Evolutionary conservation across 2,888 invertebrate genomes (phyloP), one percentile per base, ranked within the genome.

Genomic region (Ophion slaviceki): DNA sequence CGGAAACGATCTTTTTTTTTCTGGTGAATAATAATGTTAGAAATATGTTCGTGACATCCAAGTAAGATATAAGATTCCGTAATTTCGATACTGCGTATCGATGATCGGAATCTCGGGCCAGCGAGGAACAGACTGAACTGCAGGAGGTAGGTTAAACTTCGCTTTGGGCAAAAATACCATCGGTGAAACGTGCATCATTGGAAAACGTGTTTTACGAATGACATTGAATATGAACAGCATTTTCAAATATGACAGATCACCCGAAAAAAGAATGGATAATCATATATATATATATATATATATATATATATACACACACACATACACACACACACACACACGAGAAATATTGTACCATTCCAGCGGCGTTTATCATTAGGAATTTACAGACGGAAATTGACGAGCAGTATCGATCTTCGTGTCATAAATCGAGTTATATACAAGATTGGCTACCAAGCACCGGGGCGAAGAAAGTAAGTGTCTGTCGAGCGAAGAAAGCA

Each of bases 401-500:
- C 14, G 17, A 28, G 28, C 64, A 28, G 53, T 11, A 53, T 28
- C 53, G 53, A 53, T 59, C 4, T 14, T n/a, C 36, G 14, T 10
- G 74, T 36, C 20, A 74, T 45, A 24, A 64, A 64, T 47, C 17
- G 47, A 62, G n/a, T 17, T 32, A 28, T 17, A 45, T 40, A 61
- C 14, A 24, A 32, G 20, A 40, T 11, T 2, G 17, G 17, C 17
- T 74, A 32, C 61, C n/a, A 40, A 20, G 61, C 36, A 72, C 32
- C 68, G 14, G 20, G 61, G 6, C 68, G 68, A 86, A 77, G 86
- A 86, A 84, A 87, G 87, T 87, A 82, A 81, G 80, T 77, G 82
- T 80, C 80, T 81, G 64, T 66, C 62, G 57, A 78, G 77, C 82
- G 77, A 85, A 75, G 82, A 86, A 83, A 88, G 82, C 86, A 88